Evolutionary conservation across 2,888 invertebrate genomes (phyloP).

Genomic region (Lasioglossum pauxillum): DNA sequence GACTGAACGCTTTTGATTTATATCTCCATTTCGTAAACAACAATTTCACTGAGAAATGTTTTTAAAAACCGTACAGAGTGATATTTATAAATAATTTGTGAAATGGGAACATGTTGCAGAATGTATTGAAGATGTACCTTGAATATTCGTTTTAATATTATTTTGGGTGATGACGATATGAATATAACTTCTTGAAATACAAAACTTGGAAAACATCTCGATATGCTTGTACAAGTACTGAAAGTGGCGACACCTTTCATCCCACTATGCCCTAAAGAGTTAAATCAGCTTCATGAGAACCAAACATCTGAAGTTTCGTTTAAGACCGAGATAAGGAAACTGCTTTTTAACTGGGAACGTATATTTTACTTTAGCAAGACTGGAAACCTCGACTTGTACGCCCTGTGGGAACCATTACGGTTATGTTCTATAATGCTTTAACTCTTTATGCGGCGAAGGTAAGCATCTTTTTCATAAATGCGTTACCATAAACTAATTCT

Average conservation of each 20-base stretch:
- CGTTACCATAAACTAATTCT: neutral
- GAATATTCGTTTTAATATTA: neutral
- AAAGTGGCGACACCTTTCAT: neutral
- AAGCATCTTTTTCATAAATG: neutral
- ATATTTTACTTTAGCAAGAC: conserved; percentile 7
- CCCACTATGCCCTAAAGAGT: neutral
- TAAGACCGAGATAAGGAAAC: conserved; percentile 7
- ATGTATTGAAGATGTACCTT: neutral
- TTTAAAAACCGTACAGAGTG: neutral
- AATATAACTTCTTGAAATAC: neutral
- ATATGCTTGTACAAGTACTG: neutral
- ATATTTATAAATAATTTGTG: neutral
- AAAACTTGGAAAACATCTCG: neutral
- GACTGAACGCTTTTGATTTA: neutral
- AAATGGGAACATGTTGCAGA: neutral
- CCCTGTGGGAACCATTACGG: neutral
- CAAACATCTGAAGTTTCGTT: conserved; percentile 10
- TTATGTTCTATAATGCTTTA: conserved; percentile 25
- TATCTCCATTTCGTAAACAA: neutral
- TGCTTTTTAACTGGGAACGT: conserved; percentile 7
- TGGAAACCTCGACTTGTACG: neutral
- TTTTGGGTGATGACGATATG: neutral
- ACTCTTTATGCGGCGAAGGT: neutral
- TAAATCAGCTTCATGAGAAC: conserved; percentile 8
- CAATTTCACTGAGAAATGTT: neutral